These are phyloP conservation scores for Chiroxiphia lanceolata DNA, from an alignment of 2,797 vertebrate species.

Conservation along the genomic window DNA sequence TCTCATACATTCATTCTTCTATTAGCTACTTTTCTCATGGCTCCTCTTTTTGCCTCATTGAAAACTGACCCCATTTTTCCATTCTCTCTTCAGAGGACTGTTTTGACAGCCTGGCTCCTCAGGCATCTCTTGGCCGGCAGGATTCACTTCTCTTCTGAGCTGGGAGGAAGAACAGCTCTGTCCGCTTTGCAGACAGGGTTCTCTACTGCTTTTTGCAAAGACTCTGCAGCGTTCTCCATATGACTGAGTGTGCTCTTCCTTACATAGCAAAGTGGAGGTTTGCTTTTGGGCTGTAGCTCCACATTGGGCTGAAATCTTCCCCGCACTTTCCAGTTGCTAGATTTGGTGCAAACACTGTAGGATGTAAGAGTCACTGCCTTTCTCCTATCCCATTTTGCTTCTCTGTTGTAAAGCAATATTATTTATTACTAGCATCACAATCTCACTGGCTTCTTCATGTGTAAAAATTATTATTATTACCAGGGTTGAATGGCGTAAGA, in stretches of 20 bases:
- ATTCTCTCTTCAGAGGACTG: background rate
- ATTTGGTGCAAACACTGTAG: background rate
- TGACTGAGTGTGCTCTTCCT: background rate
- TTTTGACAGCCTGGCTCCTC: background rate
- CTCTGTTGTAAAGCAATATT: background rate
- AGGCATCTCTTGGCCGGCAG: fast-evolving
- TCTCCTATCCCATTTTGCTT: background rate
- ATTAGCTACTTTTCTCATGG: background rate
- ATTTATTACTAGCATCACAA: background rate
- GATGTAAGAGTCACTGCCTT: background rate
- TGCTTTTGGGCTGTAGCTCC: background rate
- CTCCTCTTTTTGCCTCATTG: background rate
- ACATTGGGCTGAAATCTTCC: background rate
- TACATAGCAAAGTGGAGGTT: background rate
- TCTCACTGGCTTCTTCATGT: background rate
- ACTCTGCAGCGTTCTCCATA: background rate
- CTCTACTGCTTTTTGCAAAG: background rate
- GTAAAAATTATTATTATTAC: background rate
- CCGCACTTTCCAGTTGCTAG: fast-evolving
- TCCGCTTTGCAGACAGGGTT: background rate
- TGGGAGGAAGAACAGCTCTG: background rate
- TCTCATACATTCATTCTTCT: background rate
- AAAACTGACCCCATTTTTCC: background rate
- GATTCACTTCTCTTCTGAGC: background rate
- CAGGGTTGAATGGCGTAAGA: fast-evolving